Base-by-base conservation (phyloP, 1,140 invertebrate species). In the Temnothorax longispinosus region DNA sequence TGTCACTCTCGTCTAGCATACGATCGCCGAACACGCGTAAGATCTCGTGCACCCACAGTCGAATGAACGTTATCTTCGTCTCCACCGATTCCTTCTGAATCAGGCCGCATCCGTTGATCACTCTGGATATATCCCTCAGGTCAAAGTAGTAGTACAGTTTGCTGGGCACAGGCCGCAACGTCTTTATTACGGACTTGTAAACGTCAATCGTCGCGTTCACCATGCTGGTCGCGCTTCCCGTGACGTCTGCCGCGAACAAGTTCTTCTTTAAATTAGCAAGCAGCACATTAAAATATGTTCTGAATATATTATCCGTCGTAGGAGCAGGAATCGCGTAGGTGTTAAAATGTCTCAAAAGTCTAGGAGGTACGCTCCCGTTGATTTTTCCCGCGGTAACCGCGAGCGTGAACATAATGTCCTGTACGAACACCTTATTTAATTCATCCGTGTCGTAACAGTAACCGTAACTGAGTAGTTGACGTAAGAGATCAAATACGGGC, bases 101-200 rank as follows among this genome's bases (percentile, higher is more conserved):
- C 6, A 97, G 94, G 38, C 96, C 94, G 80, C 97, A 96, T 10
- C 97, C 97, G 71, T 96, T 95, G 56, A 97, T 96, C 1, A 97
- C 96, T 84, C 96, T 92, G 21, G 95, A 95, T 85, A 97, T 96
- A 78, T 97, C 96, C 88, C 96, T 94, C 71, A 97, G 91, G 92
- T 97, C 97, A 91, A 97, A 97, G 18, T 96, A 93, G 91, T 97
- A 97, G 80, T 97, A 96, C 54, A 96, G 96, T 90, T 97, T 97
- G 2, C 94, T 91, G 5, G 97, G 97, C 1, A 95, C 95, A 3
- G 97, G 96, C 62, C 96, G 93, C 1, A 97, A 93, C 64, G 94
- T 93, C 35, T 94, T 89, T 52, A 96, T 94, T 10, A 96, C 93
- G 15, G 95, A 94, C 58, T 96, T 96, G 90, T 97, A 97, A 0